Percentiles rank a stretch among this genome's conserved stretches.
These are phyloP conservation scores for Hydrotaea cyrtoneurina DNA, from an alignment of 2,888 invertebrate genomes.

Conservation along the genomic window DNA sequence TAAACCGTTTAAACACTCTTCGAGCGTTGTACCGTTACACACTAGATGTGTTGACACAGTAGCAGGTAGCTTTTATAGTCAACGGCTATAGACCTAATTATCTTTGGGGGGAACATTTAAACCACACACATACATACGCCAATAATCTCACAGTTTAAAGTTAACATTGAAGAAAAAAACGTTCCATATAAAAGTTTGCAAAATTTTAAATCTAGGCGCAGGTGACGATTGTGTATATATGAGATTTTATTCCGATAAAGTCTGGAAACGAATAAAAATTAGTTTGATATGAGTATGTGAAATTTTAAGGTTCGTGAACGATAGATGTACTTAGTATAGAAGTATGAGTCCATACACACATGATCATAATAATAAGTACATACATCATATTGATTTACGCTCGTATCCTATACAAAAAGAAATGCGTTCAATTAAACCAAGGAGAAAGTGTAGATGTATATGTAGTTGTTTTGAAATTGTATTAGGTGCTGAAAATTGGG, in stretches of 20 bases:
- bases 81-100: slow-evolving; percentile 48
- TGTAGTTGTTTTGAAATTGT: too few relatives aligned
- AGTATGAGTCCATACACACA: neutral
- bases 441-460: too few relatives aligned
- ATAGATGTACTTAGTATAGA: neutral
- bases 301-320: neutral
- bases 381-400: neutral
- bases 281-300: slow-evolving; percentile 37
- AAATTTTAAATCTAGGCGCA: slow-evolving; percentile 25
- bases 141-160: neutral
- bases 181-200: slow-evolving; percentile 1
- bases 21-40: slow-evolving; percentile 60
- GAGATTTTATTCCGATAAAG: slow-evolving; percentile 48
- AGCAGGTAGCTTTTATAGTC: slow-evolving; percentile 71
- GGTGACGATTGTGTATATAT: neutral
- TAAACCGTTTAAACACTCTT: slow-evolving; percentile 50
- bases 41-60: slow-evolving; percentile 63
- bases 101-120: neutral
- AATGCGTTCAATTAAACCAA: too few relatives aligned
- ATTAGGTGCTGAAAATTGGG: too few relatives aligned
- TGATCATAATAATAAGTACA: neutral
- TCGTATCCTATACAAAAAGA: too few relatives aligned
- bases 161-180: neutral
- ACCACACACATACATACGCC: neutral
- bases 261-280: slow-evolving; percentile 27